These are phyloP conservation scores for Eumacrocentrus americanus DNA, from an alignment of 2,888 invertebrate genomes.

Conservation along the genomic window DNA sequence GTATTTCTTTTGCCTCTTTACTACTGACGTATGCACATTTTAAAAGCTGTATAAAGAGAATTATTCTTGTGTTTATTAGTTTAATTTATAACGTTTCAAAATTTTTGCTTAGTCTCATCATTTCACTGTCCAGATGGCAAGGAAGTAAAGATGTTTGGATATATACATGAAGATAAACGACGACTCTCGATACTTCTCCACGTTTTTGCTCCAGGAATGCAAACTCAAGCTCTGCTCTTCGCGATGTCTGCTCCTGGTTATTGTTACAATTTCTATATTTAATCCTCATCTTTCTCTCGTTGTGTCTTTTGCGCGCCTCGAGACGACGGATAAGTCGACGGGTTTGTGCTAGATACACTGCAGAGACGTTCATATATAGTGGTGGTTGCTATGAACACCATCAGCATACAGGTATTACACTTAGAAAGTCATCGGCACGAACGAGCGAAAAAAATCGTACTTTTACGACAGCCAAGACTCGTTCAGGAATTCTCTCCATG, in stretches of 20 bases:
- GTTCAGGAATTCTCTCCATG: slow-evolving; percentile 10
- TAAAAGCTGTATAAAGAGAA: neutral
- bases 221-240: slow-evolving; percentile 5
- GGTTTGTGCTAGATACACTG: neutral
- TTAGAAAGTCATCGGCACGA: slow-evolving; percentile 23
- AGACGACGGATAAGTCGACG: neutral
- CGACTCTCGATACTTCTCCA: slow-evolving; percentile 8
- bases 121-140: slow-evolving; percentile 10
- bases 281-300: slow-evolving; percentile 8
- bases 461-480: slow-evolving; percentile 11
- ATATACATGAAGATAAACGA: slow-evolving; percentile 2
- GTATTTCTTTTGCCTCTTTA: neutral
- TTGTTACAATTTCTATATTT: slow-evolving; percentile 31
- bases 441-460: slow-evolving; percentile 1
- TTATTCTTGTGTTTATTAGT: neutral
- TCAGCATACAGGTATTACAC: slow-evolving; percentile 5
- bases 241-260: slow-evolving; percentile 24
- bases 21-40: too few relatives aligned
- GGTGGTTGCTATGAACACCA: too few relatives aligned
- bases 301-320: neutral
- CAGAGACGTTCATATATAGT: too few relatives aligned
- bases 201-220: slow-evolving; percentile 10
- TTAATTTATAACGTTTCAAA: neutral
- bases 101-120: neutral
- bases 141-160: slow-evolving; percentile 8